Base-by-base conservation (phyloP, 2,888 invertebrate species). In the Agonopterix subpropinquella region DNA sequence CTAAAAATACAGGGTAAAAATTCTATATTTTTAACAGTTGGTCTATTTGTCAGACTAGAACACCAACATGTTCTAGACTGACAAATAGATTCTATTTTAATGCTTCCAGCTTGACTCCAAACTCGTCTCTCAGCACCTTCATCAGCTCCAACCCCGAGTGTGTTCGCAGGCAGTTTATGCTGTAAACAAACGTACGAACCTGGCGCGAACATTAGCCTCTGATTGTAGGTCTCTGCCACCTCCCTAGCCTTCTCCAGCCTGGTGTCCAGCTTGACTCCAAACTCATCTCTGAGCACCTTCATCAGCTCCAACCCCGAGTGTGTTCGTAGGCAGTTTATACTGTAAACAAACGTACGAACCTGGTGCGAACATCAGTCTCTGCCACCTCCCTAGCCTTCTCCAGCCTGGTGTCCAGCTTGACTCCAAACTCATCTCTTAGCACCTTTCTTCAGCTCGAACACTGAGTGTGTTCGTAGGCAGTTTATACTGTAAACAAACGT, bases 291-390 rank as follows among this genome's bases (percentile, higher is more conserved):
- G 1, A 86, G 51, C 2, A 89, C 81, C 59, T 86, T 82, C 64
- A 97, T 84, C 48, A 97, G 79, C 56, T 94, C 92, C 36, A 90
- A 80, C 2, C 96, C 94, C 47, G 92, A 93, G 62, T 95, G 93
- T 0, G 92, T 89, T 0, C 94, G 92, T 36, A 97, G 85, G 65
- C 96, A 93, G 79, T 96, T 97, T 69, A 98, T 97, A 69, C 96
- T 96, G 73, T 1, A 65, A 28, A 5, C 28, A 28, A 18, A 18
- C 28, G 28, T 28, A 28, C 28, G 28, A 28, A 94, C 94, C 93
- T 58, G 95, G 88, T 7, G 90, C 77, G 70, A 94, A 95, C 60
- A 92, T 90, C 10, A 96, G 87, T 80, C 59, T 92, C 90, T 0
- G 90, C 73, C 41, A 89, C 74, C 39, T 78, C 73, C 0, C 85